Conservation (phyloP, 2,888 invertebrate genomes). For the Drosophila atripex region DNA sequence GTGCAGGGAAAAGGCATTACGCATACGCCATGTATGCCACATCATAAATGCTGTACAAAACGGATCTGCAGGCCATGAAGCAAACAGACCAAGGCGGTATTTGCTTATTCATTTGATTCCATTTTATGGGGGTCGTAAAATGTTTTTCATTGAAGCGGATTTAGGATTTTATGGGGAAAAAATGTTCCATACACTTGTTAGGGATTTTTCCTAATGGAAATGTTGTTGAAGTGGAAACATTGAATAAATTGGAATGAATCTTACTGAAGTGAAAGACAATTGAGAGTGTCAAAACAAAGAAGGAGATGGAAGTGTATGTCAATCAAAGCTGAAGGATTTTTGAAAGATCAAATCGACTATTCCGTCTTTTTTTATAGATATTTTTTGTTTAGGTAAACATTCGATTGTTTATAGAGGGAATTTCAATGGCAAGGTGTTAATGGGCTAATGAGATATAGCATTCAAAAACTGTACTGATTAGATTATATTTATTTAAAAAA, state of each 20-base stretch:
- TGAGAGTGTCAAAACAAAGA: neutral
- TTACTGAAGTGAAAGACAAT: neutral
- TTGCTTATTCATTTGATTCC: slow-evolving; percentile 33
- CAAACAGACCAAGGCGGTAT: slow-evolving; percentile 20
- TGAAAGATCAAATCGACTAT: neutral
- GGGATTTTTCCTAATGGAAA: slow-evolving; percentile 33
- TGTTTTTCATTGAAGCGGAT: slow-evolving; percentile 29
- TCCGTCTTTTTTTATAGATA: neutral
- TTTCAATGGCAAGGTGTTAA: slow-evolving; percentile 24
- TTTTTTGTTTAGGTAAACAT: slow-evolving; percentile 20
- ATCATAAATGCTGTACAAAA: slow-evolving; percentile 9
- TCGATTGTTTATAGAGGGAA: slow-evolving; percentile 15
- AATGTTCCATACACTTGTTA: slow-evolving; percentile 18
- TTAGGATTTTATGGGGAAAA: slow-evolving; percentile 26
- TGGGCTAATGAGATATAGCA: neutral
- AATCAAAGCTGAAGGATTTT: neutral
- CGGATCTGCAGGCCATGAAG: slow-evolving; percentile 17
- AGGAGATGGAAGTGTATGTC: neutral
- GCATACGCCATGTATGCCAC: slow-evolving; percentile 36
- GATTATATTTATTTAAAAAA: slow-evolving; percentile 2
- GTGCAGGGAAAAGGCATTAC: slow-evolving; percentile 10
- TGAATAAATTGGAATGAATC: slow-evolving; percentile 20
- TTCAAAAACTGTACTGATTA: neutral
- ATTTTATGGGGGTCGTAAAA: slow-evolving; percentile 38
- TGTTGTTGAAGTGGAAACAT: slow-evolving; percentile 15